Evolutionary conservation across 2,797 vertebrate genomes (phyloP).

Genomic region (Discoglossus pictus): DNA sequence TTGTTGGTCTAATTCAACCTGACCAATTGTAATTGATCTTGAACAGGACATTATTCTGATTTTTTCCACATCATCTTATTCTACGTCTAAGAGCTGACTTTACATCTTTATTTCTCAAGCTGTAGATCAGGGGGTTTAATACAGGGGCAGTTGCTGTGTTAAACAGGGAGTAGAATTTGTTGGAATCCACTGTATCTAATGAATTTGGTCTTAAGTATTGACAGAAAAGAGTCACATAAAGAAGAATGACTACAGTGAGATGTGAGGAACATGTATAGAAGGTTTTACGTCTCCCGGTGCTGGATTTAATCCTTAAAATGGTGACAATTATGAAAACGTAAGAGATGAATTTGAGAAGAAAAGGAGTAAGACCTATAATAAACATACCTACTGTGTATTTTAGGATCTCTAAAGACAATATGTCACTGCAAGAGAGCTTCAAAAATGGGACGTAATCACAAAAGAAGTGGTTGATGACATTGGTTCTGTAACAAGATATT

Average conservation of each 20-base stretch:
- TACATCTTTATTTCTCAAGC: slow-evolving; percentile 21
- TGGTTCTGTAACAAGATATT: slow-evolving; percentile 27
- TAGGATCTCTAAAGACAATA: no score
- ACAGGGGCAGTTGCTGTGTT: slow-evolving; percentile 13
- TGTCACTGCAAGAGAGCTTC: slow-evolving; percentile 25
- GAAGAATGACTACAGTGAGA: background rate
- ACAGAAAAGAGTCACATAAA: background rate
- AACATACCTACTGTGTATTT: no score
- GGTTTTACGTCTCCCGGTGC: background rate
- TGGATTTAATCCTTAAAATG: background rate
- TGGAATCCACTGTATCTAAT: background rate
- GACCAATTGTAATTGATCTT: no score
- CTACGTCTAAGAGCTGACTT: no score
- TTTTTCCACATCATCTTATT: no score
- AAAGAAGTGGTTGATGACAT: slow-evolving; percentile 36
- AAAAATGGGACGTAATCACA: slow-evolving; percentile 33
- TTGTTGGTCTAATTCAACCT: no score
- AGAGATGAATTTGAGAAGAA: background rate
- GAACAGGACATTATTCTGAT: no score
- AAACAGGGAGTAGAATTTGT: slow-evolving; percentile 11
- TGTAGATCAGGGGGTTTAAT: slow-evolving; percentile 24
- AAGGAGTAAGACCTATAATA: slow-evolving; percentile 2
- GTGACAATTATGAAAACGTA: slow-evolving; percentile 3
- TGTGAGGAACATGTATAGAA: slow-evolving; percentile 13
- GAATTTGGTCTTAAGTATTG: background rate